Conservation (phyloP, 1,140 invertebrate genomes). For the Bathynomus jamesi region DNA sequence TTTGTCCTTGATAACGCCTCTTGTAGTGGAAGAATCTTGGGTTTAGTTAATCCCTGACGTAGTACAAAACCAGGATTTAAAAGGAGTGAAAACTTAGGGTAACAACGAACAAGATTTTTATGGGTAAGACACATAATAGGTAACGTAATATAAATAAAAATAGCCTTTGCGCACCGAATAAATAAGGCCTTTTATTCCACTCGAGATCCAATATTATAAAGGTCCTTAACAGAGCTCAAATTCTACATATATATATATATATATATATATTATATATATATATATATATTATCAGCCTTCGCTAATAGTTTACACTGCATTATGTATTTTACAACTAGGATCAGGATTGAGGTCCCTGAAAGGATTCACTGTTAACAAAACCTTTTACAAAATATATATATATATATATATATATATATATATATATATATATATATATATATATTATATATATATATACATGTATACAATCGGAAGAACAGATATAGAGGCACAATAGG, state of each 20-base stretch:
- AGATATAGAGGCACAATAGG: no score
- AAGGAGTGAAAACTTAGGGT: background rate
- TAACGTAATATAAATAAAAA: background rate
- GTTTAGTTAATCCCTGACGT: no score
- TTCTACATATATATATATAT: background rate
- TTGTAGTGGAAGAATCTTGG: no score
- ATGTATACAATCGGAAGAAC: no score
- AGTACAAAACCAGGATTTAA: background rate
- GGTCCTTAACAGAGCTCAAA: no score
- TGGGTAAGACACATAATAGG: background rate
- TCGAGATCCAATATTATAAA: background rate
- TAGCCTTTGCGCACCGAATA: background rate
- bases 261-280: background rate
- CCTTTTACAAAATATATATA: background rate
- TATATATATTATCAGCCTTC: background rate
- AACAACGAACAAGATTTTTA: background rate
- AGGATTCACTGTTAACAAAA: background rate
- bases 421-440: background rate
- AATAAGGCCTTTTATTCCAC: background rate
- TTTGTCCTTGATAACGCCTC: no score
- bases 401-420: background rate
- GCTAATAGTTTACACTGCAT: constrained; percentile 1
- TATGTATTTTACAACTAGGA: background rate
- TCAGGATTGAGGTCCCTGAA: no score
- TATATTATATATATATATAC: no score